A percentile compares a stretch with the other conserved stretches of the same genome.
These are phyloP conservation scores for Melanostoma mellinum DNA, from an alignment of 2,888 invertebrate genomes.

Conservation along the genomic window DNA sequence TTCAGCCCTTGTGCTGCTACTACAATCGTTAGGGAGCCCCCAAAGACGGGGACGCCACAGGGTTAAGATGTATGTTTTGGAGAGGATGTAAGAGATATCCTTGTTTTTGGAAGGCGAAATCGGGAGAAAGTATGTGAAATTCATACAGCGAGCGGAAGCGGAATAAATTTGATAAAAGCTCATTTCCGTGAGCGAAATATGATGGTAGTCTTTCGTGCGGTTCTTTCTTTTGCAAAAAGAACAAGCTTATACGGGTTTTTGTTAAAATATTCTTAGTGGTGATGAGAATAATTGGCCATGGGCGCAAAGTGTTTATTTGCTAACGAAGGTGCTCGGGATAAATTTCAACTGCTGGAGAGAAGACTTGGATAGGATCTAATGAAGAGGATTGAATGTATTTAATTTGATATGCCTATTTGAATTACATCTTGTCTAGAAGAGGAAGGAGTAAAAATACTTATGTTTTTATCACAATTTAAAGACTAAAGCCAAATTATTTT, in stretches of 20 bases:
- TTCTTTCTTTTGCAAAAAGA: constrained; percentile 9
- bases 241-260: neutral
- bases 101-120: constrained; percentile 11
- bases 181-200: constrained; percentile 64
- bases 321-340: constrained; percentile 9
- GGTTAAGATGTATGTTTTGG: constrained; percentile 16
- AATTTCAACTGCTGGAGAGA: no score
- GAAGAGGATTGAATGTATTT: no score
- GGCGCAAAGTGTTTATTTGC: constrained; percentile 36
- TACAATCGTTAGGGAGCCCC: constrained; percentile 37
- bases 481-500: no score
- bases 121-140: constrained; percentile 47
- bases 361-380: no score
- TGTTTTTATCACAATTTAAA: no score
- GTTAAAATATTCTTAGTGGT: constrained; percentile 3
- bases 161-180: constrained; percentile 69
- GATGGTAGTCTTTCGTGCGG: constrained; percentile 42
- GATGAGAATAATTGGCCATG: constrained; percentile 23
- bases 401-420: no score
- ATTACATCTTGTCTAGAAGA: no score
- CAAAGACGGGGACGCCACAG: constrained; percentile 22
- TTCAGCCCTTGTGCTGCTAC: constrained; percentile 16
- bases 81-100: constrained; percentile 43
- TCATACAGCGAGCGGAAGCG: constrained; percentile 57
- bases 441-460: no score